A percentile compares a stretch with the other conserved stretches of the same genome.
Evolutionary conservation across 1,140 invertebrate genomes (phyloP).

Genomic region (Muscidifurax raptorellus): DNA sequence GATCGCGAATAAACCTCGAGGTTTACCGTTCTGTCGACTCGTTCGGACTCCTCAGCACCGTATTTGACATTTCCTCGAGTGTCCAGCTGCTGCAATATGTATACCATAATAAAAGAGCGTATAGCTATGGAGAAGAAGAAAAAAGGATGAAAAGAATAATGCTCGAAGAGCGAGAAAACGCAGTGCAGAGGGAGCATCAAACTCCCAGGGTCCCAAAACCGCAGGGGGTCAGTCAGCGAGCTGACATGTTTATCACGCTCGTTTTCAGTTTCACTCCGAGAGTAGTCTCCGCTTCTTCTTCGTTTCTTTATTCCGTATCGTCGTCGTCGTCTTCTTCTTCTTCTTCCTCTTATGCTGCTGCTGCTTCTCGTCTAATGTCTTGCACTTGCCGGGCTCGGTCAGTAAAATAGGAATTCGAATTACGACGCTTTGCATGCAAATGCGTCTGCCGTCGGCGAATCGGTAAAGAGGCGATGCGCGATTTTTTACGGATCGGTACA

Average conservation of each 20-base stretch:
- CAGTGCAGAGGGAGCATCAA: constrained; percentile 56
- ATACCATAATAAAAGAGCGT: not conserved
- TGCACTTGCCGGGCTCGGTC: constrained; percentile 33
- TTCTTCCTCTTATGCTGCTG: not conserved
- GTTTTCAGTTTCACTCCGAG: constrained; percentile 60
- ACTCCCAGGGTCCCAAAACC: constrained; percentile 62
- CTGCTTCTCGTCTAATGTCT: constrained; percentile 22
- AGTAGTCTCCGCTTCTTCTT: not conserved
- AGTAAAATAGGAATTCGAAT: constrained; percentile 48
- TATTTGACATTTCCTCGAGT: not conserved
- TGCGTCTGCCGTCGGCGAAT: not conserved
- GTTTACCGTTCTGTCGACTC: not conserved
- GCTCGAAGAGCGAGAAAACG: constrained; percentile 51
- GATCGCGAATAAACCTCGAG: not conserved
- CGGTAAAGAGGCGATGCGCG: not conserved
- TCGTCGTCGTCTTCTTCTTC: constrained; percentile 22
- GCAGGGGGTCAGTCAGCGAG: constrained; percentile 58
- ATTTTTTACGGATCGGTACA: not conserved
- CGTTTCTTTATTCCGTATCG: not conserved
- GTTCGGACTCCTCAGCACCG: not conserved
- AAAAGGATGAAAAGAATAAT: constrained; percentile 24
- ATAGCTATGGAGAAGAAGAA: constrained; percentile 42
- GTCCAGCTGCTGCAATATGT: not conserved
- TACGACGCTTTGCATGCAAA: constrained; percentile 41
- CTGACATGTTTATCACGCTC: constrained; percentile 70